phyloP scores from a whole-genome alignment of 1,140 invertebrate species.

The Drosophila rufa region DNA sequence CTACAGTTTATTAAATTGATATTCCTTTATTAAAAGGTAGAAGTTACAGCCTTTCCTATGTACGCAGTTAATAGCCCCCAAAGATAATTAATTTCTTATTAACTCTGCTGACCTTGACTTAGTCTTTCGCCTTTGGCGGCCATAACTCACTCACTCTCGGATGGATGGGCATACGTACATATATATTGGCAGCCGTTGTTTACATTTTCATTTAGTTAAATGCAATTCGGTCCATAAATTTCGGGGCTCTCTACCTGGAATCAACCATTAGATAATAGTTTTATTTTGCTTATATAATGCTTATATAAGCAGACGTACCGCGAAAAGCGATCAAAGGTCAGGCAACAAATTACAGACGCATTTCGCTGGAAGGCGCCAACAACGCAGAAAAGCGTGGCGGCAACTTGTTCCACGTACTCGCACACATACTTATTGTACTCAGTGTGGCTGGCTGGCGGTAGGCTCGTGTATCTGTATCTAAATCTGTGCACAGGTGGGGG shows the following conservation, averaged over 20 bases:
- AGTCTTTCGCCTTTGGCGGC: slow-evolving; percentile 12
- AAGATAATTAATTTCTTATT: neutral
- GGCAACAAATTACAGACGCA: slow-evolving; percentile 53
- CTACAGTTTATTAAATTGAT: too few species aligned
- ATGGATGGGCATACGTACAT: slow-evolving; percentile 6
- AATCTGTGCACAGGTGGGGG: slow-evolving; percentile 22
- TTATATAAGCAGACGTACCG: slow-evolving; percentile 60
- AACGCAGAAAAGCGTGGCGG: slow-evolving; percentile 67
- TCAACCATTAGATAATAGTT: slow-evolving; percentile 59
- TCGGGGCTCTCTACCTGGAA: slow-evolving; percentile 27
- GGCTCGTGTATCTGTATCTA: slow-evolving; percentile 22
- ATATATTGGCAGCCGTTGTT: slow-evolving; percentile 22
- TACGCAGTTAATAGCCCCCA: neutral
- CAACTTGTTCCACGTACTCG: slow-evolving; percentile 61
- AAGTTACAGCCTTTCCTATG: neutral
- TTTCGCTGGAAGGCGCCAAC: slow-evolving; percentile 67
- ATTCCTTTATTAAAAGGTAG: too few species aligned
- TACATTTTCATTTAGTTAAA: slow-evolving; percentile 39
- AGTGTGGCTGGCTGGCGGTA: slow-evolving; percentile 5
- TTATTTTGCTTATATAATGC: slow-evolving; percentile 62
- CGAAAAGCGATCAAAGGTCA: slow-evolving; percentile 63
- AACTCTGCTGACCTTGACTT: slow-evolving; percentile 38
- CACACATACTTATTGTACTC: slow-evolving; percentile 39
- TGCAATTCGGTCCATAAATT: slow-evolving; percentile 40
- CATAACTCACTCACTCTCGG: slow-evolving; percentile 32